Conservation (phyloP, 2,888 invertebrate species). For the Andrena hattorfiana region DNA sequence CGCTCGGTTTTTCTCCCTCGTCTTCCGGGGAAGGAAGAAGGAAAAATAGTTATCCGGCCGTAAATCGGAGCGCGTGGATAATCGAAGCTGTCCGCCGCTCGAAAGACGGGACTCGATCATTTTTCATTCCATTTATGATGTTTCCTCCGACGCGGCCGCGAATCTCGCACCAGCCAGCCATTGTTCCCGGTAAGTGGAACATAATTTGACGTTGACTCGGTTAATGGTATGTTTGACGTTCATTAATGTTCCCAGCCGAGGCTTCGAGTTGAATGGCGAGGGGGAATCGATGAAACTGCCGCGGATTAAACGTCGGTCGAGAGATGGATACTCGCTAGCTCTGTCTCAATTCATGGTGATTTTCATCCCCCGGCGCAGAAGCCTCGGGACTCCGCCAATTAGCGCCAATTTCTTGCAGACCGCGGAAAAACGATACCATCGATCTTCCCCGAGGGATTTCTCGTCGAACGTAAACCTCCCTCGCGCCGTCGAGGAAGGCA, state of each 20-base stretch:
- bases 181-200: constrained; percentile 32
- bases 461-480: background rate
- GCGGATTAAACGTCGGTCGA: background rate
- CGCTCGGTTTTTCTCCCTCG: background rate
- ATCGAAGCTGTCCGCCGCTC: constrained; percentile 16
- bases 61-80: constrained; percentile 20
- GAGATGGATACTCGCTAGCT: background rate
- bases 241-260: constrained; percentile 7
- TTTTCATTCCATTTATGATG: constrained; percentile 39
- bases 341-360: too few relatives aligned
- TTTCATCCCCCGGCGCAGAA: too few relatives aligned
- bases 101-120: constrained; percentile 32
- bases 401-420: background rate
- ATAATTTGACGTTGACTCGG: constrained; percentile 39
- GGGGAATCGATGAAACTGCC: background rate
- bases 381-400: background rate
- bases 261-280: background rate
- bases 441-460: background rate
- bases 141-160: constrained; percentile 2
- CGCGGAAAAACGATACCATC: constrained; percentile 7
- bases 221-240: constrained; percentile 29
- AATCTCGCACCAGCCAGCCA: background rate
- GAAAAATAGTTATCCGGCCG: constrained; percentile 8
- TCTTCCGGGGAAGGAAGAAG: background rate
- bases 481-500: background rate